Evolutionary conservation across 1,140 invertebrate genomes (phyloP).

Genomic region (Drosophila azteca): DNA sequence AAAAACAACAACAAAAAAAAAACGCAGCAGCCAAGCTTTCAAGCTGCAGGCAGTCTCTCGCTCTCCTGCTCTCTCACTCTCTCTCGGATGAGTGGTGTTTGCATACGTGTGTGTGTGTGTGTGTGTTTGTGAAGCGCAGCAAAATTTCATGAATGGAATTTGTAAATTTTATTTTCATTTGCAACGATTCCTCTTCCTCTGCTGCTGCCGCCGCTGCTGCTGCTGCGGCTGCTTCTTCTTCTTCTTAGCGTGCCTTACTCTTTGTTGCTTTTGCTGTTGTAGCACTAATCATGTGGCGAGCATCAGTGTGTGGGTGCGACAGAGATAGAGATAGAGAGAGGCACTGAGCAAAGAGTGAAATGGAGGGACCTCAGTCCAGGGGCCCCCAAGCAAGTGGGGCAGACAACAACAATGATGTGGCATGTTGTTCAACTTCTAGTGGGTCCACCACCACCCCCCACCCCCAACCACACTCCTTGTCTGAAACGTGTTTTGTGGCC

Average conservation of each 20-base stretch:
- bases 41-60: conserved; percentile 25
- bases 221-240: conserved; percentile 4
- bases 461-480: not conserved
- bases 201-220: conserved; percentile 13
- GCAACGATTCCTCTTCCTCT: conserved; percentile 54
- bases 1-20: conserved; percentile 17
- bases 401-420: conserved; percentile 60
- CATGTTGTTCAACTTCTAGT: conserved; percentile 46
- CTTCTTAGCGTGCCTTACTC: not conserved
- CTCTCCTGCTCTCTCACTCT: not conserved
- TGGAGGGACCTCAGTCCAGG: not conserved
- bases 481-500: conserved; percentile 63
- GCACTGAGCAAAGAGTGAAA: conserved; percentile 1
- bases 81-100: not conserved
- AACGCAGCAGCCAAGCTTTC: conserved; percentile 8
- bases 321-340: conserved; percentile 14
- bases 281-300: conserved; percentile 72
- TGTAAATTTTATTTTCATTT: conserved; percentile 82
- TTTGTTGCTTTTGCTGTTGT: conserved; percentile 34
- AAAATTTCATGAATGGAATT: conserved; percentile 82
- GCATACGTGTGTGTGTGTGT: conserved; percentile 3
- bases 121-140: conserved; percentile 55
- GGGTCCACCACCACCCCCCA: not conserved
- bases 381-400: conserved; percentile 66
- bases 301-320: conserved; percentile 6